A percentile compares a stretch with the other conserved stretches of the same genome.
phyloP scores from a whole-genome alignment of 2,113 vertebrate genomes.

The Strigops habroptila region DNA sequence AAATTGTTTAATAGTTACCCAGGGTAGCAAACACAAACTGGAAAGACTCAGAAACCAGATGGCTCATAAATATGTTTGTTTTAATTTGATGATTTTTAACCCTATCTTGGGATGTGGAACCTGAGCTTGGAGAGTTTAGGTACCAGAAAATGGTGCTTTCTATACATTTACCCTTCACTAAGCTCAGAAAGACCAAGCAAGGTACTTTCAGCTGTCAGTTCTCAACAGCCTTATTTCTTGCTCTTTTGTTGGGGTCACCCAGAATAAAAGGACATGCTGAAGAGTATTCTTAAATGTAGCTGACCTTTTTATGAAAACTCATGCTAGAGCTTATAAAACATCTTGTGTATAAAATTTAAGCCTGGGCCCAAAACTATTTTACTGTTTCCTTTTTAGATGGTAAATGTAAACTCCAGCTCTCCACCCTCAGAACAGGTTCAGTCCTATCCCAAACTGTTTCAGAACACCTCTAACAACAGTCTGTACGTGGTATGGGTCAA shows the following conservation, averaged over 20 bases:
- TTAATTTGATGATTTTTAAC: constrained; percentile 53
- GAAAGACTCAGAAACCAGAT: constrained; percentile 54
- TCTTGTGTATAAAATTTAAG: neutral
- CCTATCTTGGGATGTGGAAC: constrained; percentile 1
- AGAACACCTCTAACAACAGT: neutral
- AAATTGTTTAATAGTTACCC: constrained; percentile 58
- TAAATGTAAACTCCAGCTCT: neutral
- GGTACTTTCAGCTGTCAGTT: neutral
- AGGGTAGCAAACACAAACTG: constrained; percentile 57
- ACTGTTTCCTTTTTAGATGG: neutral
- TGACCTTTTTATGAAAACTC: neutral
- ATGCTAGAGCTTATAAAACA: neutral
- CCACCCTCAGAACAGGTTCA: neutral
- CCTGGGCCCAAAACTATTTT: neutral
- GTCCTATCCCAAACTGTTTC: neutral
- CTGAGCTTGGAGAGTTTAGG: neutral
- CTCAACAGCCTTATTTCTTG: neutral
- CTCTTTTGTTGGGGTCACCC: neutral
- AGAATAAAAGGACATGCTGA: neutral
- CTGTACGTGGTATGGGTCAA: neutral
- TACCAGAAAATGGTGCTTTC: neutral
- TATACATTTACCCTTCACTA: neutral
- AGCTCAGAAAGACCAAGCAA: neutral
- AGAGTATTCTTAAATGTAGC: neutral
- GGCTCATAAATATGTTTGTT: constrained; percentile 53